Conservation (phyloP, 2,113 vertebrate genomes). For the Struthidea cinerea region DNA sequence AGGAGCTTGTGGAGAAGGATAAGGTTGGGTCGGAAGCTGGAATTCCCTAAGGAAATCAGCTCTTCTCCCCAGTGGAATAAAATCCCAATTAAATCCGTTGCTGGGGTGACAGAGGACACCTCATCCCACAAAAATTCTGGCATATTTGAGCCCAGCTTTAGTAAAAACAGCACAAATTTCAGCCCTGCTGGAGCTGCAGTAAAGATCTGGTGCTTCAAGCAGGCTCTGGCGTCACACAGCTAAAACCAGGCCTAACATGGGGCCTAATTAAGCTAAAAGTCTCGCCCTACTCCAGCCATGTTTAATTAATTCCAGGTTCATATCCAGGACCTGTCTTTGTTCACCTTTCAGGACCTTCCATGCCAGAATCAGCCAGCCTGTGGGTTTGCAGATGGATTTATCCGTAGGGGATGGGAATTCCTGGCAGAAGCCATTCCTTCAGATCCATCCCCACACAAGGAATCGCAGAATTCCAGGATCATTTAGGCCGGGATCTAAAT, state of each 20-base stretch:
- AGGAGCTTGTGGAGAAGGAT: accelerated
- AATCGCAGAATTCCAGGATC: neutral
- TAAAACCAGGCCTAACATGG: neutral
- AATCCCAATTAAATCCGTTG: neutral
- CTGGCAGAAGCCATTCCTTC: accelerated
- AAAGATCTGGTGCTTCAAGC: neutral
- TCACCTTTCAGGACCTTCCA: neutral
- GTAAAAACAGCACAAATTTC: neutral
- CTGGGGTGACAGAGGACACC: neutral
- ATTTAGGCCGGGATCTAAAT: neutral
- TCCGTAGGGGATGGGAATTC: neutral
- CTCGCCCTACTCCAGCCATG: accelerated
- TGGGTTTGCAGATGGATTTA: neutral
- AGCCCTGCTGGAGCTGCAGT: neutral
- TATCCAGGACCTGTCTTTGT: neutral
- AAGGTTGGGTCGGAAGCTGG: neutral
- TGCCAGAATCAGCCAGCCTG: accelerated
- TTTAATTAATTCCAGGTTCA: neutral
- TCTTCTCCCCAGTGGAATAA: neutral
- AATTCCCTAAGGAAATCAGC: neutral
- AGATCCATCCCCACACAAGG: neutral
- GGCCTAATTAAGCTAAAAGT: neutral
- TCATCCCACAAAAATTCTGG: accelerated
- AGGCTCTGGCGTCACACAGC: accelerated
- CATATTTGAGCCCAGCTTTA: neutral